Evolutionary conservation across 2,888 invertebrate species (phyloP), one percentile per base, ranked within the genome.

Genomic region (Corythucha ciliata): DNA sequence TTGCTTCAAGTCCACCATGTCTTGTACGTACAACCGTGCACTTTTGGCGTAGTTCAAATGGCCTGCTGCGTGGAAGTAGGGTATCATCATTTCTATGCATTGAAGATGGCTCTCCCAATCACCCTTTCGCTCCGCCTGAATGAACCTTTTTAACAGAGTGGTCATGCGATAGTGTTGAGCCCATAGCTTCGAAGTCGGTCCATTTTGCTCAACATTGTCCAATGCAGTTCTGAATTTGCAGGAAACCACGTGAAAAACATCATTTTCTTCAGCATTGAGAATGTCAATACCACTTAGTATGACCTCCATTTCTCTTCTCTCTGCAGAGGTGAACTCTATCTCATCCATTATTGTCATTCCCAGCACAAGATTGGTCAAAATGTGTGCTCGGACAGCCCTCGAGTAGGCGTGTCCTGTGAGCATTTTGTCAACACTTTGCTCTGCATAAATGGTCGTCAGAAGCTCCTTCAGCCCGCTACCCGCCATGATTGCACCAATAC

Each of bases 91-190:
- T 29, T 10, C 29, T 10, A 29, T 12, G 12, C 10, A 10, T 29
- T 29, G 10, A 29, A 29, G 12, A 12, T 29, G 29, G 12, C 10
- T 29, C 29, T 29, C 29, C 29, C 29, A 29, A 29, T 29, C 29
- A n/a, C n/a, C n/a, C n/a, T n/a, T n/a, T n/a, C n/a, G n/a, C n/a
- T n/a, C n/a, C n/a, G n/a, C n/a, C n/a, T n/a, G n/a, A n/a, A n/a
- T n/a, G n/a, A n/a, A n/a, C n/a, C n/a, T n/a, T n/a, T n/a, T n/a
- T n/a, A n/a, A 44, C 2, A 66, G 27, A 39, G 59, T 57, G 5
- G 63, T 55, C 60, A 66, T 60, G 12, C 57, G 46, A 44, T 63
- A 65, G 42, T 62, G 63, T 34, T 61, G 61, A 10, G 58, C 18
- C 62, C 61, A 61, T 18, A 63, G 36, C 45, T 60, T 26, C 21